Conservation (phyloP, 2,888 invertebrate genomes). For the Parascotia fuliginaria region DNA sequence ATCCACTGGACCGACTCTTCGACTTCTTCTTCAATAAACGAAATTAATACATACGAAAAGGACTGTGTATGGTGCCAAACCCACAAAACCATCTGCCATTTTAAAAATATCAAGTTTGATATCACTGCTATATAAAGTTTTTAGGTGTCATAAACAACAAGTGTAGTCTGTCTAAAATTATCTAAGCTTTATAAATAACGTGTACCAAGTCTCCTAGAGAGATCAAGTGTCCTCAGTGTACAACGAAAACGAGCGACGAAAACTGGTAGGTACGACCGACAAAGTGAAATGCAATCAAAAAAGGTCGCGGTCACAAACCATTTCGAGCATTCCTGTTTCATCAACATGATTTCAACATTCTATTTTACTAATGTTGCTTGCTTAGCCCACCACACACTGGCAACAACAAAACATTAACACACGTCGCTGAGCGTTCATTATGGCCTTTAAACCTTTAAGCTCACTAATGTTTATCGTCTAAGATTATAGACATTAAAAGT, state of each 20-base stretch:
- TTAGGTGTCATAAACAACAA: no score
- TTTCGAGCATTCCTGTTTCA: slow-evolving; percentile 62
- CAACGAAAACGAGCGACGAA: no score
- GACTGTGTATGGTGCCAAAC: no score
- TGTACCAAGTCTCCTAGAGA: no score
- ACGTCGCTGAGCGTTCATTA: slow-evolving; percentile 35
- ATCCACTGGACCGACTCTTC: no score
- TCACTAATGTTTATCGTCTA: slow-evolving; percentile 24
- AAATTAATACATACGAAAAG: no score
- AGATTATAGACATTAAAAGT: slow-evolving; percentile 40
- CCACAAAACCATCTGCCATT: no score
- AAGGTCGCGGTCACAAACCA: slow-evolving; percentile 47
- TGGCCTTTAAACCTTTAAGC: slow-evolving; percentile 11
- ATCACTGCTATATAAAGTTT: not conserved
- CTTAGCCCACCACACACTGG: slow-evolving; percentile 18
- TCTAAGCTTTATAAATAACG: no score
- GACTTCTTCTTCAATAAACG: no score
- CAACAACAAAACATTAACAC: slow-evolving; percentile 53
- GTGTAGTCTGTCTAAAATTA: no score
- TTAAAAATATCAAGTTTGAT: no score
- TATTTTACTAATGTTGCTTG: slow-evolving; percentile 66
- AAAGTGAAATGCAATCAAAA: slow-evolving; percentile 43
- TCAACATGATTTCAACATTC: slow-evolving; percentile 77
- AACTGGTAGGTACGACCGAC: slow-evolving; percentile 19
- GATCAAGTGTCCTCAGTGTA: no score